phyloP scores from a whole-genome alignment of 2,797 vertebrate species.

The Spondyliosoma cantharus region DNA sequence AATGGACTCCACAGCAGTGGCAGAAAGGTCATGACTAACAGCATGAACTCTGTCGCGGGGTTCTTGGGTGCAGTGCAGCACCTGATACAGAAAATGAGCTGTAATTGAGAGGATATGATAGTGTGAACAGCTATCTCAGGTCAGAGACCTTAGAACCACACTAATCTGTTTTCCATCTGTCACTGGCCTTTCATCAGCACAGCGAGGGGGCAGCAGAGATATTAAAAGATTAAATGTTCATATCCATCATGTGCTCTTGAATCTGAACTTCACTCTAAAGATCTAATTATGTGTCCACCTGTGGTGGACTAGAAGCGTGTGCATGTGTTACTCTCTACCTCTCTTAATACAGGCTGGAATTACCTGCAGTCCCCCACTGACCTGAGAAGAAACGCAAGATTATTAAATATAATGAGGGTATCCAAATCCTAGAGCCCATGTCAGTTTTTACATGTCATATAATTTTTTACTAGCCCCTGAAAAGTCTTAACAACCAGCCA shows the following conservation, averaged over 20 bases:
- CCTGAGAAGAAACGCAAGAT: background rate
- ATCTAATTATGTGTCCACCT: background rate
- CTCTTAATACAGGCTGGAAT: background rate
- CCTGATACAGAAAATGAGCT: slow-evolving; percentile 42
- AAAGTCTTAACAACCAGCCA: background rate
- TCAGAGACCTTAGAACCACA: slow-evolving; percentile 2
- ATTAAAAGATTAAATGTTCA: slow-evolving; percentile 13
- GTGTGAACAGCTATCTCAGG: slow-evolving; percentile 6
- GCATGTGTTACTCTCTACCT: background rate
- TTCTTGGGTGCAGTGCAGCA: slow-evolving; percentile 20
- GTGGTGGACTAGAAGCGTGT: background rate
- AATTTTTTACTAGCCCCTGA: background rate
- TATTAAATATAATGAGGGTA: background rate
- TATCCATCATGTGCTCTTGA: background rate
- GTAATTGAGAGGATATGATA: slow-evolving; percentile 33
- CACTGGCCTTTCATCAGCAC: slow-evolving; percentile 22
- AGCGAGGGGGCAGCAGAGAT: background rate
- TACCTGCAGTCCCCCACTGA: background rate
- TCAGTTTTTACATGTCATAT: background rate
- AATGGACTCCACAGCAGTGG: background rate
- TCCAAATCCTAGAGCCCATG: background rate
- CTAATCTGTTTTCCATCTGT: slow-evolving; percentile 42
- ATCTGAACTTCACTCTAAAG: background rate
- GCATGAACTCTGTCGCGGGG: background rate
- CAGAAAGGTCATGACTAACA: background rate